phyloP scores from a whole-genome alignment of 2,888 invertebrate species.

The Scrobipalpa atriplicella region DNA sequence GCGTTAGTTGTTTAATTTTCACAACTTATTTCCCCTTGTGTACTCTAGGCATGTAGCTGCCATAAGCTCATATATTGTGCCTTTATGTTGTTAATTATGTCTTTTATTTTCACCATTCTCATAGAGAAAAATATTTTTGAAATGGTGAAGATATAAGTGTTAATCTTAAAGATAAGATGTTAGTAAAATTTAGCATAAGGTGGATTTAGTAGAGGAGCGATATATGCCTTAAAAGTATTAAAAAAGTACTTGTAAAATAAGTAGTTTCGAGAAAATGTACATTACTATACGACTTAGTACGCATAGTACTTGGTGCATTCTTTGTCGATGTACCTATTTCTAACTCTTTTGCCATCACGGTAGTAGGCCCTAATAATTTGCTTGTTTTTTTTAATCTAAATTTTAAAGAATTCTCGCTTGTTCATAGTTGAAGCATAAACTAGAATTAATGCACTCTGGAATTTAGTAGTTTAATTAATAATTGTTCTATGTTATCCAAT shows the following conservation, averaged over 20 bases:
- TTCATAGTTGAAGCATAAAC: conserved; percentile 33
- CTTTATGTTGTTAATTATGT: conserved; percentile 57
- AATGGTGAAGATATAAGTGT: conserved; percentile 40
- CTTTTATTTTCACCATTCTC: conserved; percentile 43
- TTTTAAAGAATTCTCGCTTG: conserved; percentile 28
- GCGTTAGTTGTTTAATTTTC: conserved; percentile 44
- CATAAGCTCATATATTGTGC: conserved; percentile 74
- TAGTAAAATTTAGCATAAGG: conserved; percentile 66
- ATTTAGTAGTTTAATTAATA: conserved; percentile 42
- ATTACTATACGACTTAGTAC: conserved; percentile 76
- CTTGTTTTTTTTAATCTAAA: conserved; percentile 41
- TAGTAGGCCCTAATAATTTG: conserved; percentile 46
- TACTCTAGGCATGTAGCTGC: conserved; percentile 66
- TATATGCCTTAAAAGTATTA: conserved; percentile 79
- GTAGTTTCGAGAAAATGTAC: conserved; percentile 75
- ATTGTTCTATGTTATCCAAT: conserved; percentile 17
- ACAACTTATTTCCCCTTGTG: conserved; percentile 42
- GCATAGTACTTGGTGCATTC: conserved; percentile 78
- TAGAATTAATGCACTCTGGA: conserved; percentile 51
- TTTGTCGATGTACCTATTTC: conserved; percentile 66
- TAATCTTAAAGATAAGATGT: conserved; percentile 52
- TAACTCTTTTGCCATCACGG: conserved; percentile 51
- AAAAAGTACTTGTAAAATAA: conserved; percentile 72
- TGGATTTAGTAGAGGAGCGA: conserved; percentile 65
- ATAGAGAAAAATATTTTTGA: conserved; percentile 38